Percentiles rank a stretch among this genome's conserved stretches.
These are phyloP conservation scores for Cheirogaleus major DNA, from an alignment of 2,797 vertebrate genomes.

Conservation along the genomic window DNA sequence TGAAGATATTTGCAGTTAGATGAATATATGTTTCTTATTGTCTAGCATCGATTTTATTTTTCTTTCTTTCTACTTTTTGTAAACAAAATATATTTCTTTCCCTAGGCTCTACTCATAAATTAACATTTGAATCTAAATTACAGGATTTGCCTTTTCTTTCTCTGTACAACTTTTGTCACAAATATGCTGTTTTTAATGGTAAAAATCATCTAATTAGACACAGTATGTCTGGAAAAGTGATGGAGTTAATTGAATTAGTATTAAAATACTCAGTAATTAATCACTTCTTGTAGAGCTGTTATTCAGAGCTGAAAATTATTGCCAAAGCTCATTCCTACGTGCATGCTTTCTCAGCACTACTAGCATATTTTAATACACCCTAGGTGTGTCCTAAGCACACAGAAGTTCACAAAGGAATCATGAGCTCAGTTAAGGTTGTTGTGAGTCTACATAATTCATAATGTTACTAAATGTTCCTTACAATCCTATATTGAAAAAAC, in stretches of 20 bases:
- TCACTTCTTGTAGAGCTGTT: slow-evolving; percentile 58
- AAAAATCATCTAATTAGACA: slow-evolving; percentile 72
- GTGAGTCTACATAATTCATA: slow-evolving; percentile 23
- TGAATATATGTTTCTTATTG: not conserved
- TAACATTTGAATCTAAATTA: slow-evolving; percentile 61
- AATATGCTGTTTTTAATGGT: slow-evolving; percentile 59
- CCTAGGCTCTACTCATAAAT: slow-evolving; percentile 61
- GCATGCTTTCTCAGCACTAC: slow-evolving; percentile 60
- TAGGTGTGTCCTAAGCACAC: not conserved
- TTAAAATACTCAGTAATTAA: slow-evolving; percentile 71
- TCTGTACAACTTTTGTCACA: slow-evolving; percentile 38
- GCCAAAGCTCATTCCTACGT: slow-evolving; percentile 57
- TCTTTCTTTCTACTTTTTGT: not conserved
- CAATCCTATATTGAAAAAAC: not conserved
- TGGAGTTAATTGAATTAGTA: slow-evolving; percentile 59
- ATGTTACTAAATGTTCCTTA: slow-evolving; percentile 34
- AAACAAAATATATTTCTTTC: slow-evolving; percentile 54
- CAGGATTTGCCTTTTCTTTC: slow-evolving; percentile 46
- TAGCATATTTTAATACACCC: slow-evolving; percentile 42
- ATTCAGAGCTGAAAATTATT: slow-evolving; percentile 58
- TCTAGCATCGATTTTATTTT: not conserved
- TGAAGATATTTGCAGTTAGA: slow-evolving; percentile 22
- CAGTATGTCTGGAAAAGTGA: slow-evolving; percentile 62
- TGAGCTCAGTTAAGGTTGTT: slow-evolving; percentile 9
- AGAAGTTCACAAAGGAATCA: slow-evolving; percentile 48